Conservation (phyloP, 2,113 vertebrate species). For the Pyrgilauda ruficollis region DNA sequence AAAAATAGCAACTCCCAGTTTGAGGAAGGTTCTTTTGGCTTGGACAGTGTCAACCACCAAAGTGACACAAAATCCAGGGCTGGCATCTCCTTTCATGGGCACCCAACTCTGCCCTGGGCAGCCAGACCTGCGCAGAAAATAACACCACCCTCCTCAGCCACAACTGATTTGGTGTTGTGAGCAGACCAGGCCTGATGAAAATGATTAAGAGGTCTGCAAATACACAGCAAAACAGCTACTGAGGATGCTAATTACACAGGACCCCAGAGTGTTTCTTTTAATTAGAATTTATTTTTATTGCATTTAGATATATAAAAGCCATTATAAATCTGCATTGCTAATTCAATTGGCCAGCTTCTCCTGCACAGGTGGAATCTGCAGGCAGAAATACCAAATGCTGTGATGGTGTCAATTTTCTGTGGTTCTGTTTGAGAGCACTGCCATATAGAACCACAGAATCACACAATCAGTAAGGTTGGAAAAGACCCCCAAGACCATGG, state of each 20-base stretch:
- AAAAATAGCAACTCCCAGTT: background rate
- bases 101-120: accelerated
- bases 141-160: background rate
- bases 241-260: background rate
- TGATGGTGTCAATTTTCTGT: background rate
- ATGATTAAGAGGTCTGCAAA: slow-evolving; percentile 25
- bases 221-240: background rate
- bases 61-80: background rate
- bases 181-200: background rate
- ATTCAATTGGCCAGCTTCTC: background rate
- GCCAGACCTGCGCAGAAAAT: background rate
- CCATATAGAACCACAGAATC: background rate
- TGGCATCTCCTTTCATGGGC: background rate
- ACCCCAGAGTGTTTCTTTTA: background rate
- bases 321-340: background rate
- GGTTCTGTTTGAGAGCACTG: background rate
- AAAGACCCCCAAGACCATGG: background rate
- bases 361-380: background rate
- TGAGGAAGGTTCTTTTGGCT: background rate
- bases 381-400: background rate
- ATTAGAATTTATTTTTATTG: slow-evolving; percentile 46
- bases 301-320: background rate
- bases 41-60: background rate
- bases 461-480: background rate
- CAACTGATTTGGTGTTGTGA: background rate